Evolutionary conservation across 53 echinoderm and acorn worm genomes (phyloP).

Genomic region (Temnopleurus reevesii): DNA sequence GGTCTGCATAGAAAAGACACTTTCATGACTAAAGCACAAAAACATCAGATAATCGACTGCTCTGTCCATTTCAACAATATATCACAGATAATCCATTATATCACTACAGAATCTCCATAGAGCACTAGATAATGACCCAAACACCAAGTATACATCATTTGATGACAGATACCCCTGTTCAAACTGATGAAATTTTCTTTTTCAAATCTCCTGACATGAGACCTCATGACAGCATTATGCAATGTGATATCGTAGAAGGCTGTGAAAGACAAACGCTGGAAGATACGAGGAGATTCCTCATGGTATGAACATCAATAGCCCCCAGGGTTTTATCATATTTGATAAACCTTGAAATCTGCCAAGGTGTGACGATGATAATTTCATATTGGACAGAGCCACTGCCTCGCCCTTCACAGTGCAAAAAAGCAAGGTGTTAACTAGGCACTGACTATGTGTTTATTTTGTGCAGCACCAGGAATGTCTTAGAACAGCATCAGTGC

Average conservation of each 20-base stretch:
- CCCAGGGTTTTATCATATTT: neutral
- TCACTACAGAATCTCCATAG: too few species aligned
- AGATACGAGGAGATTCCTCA: neutral
- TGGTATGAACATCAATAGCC: constrained; percentile 22
- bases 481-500: too few species aligned
- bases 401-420: neutral
- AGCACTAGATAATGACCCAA: too few species aligned
- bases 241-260: neutral
- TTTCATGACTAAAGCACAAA: too few species aligned
- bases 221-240: constrained; percentile 29
- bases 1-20: too few species aligned
- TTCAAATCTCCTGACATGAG: constrained; percentile 9
- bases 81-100: too few species aligned
- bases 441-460: too few species aligned
- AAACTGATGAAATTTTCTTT: neutral
- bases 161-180: neutral
- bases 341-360: constrained; percentile 18
- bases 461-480: too few species aligned
- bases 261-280: neutral
- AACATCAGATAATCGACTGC: too few species aligned
- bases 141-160: too few species aligned
- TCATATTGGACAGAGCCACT: neutral
- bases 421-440: too few species aligned
- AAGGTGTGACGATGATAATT: constrained; percentile 1
- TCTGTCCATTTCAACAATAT: too few species aligned